These are phyloP conservation scores for Melikaiella ostensackeni DNA, from an alignment of 2,888 invertebrate species.

Conservation along the genomic window DNA sequence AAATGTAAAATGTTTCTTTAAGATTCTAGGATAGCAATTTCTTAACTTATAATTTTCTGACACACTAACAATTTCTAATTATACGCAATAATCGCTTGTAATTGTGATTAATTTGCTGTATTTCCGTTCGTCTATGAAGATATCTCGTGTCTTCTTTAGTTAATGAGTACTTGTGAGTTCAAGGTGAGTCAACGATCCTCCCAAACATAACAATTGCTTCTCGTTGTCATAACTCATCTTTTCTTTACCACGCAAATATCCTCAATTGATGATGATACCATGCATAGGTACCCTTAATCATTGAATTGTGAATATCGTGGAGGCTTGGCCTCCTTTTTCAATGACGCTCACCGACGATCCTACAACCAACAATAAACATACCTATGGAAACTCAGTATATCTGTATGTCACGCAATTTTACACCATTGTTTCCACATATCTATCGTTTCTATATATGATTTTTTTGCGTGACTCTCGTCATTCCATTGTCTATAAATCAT, in stretches of 20 bases:
- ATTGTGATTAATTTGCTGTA: slow-evolving; percentile 17
- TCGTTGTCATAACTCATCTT: slow-evolving; percentile 16
- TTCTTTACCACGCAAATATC: slow-evolving; percentile 27
- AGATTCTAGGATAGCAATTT: no score
- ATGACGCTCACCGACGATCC: not conserved
- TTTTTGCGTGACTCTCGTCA: not conserved
- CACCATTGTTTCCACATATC: slow-evolving; percentile 25
- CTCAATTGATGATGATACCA: slow-evolving; percentile 20
- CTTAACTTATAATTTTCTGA: not conserved
- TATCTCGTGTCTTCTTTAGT: not conserved
- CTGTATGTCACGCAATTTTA: slow-evolving; percentile 4
- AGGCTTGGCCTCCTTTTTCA: slow-evolving; percentile 34
- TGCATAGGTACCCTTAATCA: not conserved
- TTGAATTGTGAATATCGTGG: slow-evolving; percentile 15
- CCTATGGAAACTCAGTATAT: slow-evolving; percentile 2
- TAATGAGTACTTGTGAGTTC: slow-evolving; percentile 14
- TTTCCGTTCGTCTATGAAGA: slow-evolving; percentile 15
- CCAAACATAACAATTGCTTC: slow-evolving; percentile 14
- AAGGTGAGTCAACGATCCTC: slow-evolving; percentile 25
- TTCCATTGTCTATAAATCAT: not conserved
- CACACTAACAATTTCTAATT: not conserved
- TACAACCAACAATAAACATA: slow-evolving; percentile 17
- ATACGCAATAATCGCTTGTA: not conserved
- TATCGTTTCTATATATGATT: not conserved
- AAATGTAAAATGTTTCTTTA: no score